A percentile compares a stretch with the other conserved stretches of the same genome.
Evolutionary conservation across 2,113 vertebrate species (phyloP).

Genomic region (Platysteira castanea): DNA sequence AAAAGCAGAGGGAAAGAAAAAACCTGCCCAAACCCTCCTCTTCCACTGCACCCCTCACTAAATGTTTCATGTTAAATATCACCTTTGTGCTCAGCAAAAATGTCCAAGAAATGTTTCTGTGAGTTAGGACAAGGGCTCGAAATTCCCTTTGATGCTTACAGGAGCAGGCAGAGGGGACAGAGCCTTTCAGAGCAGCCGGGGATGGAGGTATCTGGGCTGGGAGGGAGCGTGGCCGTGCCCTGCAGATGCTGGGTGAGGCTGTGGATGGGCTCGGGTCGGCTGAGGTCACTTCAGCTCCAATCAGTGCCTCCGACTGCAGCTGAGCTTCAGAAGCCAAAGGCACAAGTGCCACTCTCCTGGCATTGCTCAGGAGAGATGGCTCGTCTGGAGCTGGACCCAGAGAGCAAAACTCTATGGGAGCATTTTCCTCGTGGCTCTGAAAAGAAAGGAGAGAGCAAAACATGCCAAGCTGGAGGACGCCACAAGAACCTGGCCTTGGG

Average conservation of each 20-base stretch:
- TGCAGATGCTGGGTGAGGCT: not conserved
- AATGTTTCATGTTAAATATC: not conserved
- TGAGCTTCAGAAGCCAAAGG: slow-evolving; percentile 17
- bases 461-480: not conserved
- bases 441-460: not conserved
- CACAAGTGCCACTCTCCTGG: not conserved
- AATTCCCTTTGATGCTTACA: slow-evolving; percentile 21
- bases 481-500: not conserved
- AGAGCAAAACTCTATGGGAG: not conserved
- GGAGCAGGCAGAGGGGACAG: slow-evolving; percentile 1
- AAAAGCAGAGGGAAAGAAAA: not conserved
- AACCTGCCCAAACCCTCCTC: not conserved
- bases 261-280: not conserved
- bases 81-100: not conserved
- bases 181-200: not conserved
- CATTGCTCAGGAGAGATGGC: not conserved
- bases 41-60: not conserved
- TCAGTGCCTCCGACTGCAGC: not conserved
- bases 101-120: not conserved
- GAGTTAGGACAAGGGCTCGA: not conserved
- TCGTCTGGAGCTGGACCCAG: accelerated
- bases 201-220: not conserved
- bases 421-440: not conserved
- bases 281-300: not conserved
- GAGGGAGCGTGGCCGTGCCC: not conserved